Base-by-base conservation (phyloP, 2,113 vertebrate species). In the Microtus pennsylvanicus region DNA sequence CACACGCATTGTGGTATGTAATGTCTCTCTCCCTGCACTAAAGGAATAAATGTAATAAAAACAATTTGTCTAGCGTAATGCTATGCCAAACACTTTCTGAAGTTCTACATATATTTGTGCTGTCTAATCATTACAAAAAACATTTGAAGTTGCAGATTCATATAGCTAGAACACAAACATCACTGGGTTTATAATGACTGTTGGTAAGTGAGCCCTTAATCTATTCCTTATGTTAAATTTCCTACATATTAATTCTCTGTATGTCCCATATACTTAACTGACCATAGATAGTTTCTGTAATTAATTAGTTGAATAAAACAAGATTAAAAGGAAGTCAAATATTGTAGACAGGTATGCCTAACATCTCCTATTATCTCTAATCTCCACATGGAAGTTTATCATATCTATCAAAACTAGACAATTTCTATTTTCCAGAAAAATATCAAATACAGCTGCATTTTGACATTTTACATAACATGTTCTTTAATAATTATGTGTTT, bases 281-380 rank as follows among this genome's bases (percentile, higher is more conserved):
- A 63, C 74, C 63, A 35, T 67, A 78, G 58, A 9, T 38, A 38
- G 5, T 47, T 24, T 81, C 45, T 93, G 10, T 24, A 45, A 17
- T 72, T 67, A 90, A 93, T 93, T 85, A 72, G 9, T 19, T 75
- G 35, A 50, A 30, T 83, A 24, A 93, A 45, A 17, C 12, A 83
- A 93, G 91, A 69, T 92, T 78, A 95, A 93, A 38, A 85, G 26
- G 26, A 26, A 91, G 24, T 74, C 21, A 10, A 58, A 24, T 21
- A 47, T 17, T 89, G 55, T 75, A 67, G 3, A 74, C 12, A 74
- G 14, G 21, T 52, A 85, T 75, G 8, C 1, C 12, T 77, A 1
- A 77, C 45, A 67, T 82, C 19, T 88, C 21, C 0, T n/a, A 0
- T 52, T 91, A 3, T 93, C 50, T 87, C 35, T 30, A 58, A 0